These are phyloP conservation scores for Menura novaehollandiae DNA, from an alignment of 2,113 vertebrate genomes.

Conservation along the genomic window DNA sequence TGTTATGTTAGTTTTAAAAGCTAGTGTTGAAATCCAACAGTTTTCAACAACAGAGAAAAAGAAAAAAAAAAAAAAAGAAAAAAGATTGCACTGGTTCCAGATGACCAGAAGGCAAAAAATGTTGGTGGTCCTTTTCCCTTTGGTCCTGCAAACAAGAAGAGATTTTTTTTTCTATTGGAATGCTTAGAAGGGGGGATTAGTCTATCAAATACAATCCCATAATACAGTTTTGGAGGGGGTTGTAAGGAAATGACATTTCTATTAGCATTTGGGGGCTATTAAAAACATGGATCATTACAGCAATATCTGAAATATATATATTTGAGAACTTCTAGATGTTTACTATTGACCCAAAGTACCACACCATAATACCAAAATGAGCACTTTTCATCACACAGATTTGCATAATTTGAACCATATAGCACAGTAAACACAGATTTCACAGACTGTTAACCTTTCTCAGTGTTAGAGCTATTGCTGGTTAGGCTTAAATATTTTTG, in stretches of 20 bases:
- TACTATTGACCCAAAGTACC: neutral
- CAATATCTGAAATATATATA: neutral
- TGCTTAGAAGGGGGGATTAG: neutral
- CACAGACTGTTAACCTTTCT: neutral
- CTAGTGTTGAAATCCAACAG: neutral
- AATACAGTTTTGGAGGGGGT: neutral
- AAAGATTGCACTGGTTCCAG: neutral
- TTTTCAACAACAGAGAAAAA: neutral
- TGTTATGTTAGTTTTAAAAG: neutral
- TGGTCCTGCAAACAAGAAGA: neutral
- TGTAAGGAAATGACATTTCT: neutral
- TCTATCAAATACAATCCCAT: neutral
- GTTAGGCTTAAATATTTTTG: neutral
- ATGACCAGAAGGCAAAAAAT: neutral
- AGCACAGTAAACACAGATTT: neutral
- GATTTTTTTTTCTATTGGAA: neutral
- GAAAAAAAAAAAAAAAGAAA: rapidly evolving
- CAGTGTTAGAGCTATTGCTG: neutral
- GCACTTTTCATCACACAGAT: neutral
- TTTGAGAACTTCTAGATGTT: neutral
- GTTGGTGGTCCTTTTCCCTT: neutral
- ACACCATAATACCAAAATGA: neutral
- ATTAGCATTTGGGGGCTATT: neutral
- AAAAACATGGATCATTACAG: neutral
- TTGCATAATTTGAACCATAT: neutral